Evolutionary conservation across 2,888 invertebrate species (phyloP), one percentile per base, ranked within the genome.

Genomic region (Stenoptilia bipunctidactyla): DNA sequence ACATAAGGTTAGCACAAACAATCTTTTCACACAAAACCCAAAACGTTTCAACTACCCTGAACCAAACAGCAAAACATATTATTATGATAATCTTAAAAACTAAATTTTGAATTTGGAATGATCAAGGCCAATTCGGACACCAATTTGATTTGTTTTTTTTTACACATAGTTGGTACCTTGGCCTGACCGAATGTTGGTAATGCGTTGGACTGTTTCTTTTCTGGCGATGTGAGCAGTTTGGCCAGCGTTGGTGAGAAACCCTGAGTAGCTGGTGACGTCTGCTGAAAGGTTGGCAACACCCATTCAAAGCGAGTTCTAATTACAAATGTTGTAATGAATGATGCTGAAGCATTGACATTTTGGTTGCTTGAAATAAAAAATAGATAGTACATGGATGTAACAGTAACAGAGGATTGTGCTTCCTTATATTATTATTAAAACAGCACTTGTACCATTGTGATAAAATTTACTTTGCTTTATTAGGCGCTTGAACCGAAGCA

Each of bases 211-310:
- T 75, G 76, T 66, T 68, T 74, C 66, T 79, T 62, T 66, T 86
- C 86, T 57, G 85, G 86, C 44, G 92, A 92, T 49, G 92, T 93
- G 56, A 93, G 85, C 52, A 93, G 86, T 72, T 92, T 87, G 50
- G 92, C 92, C 70, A 93, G 86, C 55, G 93, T 93, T 49, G 92
- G 92, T 56, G 92, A 92, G 79, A 90, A 91, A 56, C 90, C 88
- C 75, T 83, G 82, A 52, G 90, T 86, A 53, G 75, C 70, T 56
- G 20, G 20, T 20, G 77, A 63, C 65, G 86, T 86, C 73, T 73
- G 79, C 82, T 82, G 82, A 58, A 82, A 82, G 61, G 70, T 73
- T 79, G 80, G 79, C 82, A 82, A 82, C 79, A 82, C 80, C 70
- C 77, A 75, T 20, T 20, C 20, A 20, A 20, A n/a, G n/a, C n/a